Base-by-base conservation (phyloP, 1,140 invertebrate species). In the Tetramorium simillimum region DNA sequence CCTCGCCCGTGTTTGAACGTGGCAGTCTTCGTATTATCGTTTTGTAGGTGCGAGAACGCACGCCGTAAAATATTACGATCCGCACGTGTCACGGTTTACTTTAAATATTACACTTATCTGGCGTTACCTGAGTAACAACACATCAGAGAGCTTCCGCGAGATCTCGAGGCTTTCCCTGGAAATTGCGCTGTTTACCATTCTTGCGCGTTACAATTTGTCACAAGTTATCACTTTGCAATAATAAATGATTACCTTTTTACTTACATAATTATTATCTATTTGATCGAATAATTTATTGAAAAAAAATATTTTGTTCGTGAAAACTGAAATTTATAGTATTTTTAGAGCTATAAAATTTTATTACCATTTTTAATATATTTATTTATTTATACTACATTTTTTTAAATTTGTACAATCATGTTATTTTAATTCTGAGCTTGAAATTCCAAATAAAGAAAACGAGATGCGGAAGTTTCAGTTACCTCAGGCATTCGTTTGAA, bases 101-200 rank as follows among this genome's bases (percentile, higher is more conserved):
- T 70, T 43, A 53, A 56, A 67, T 58, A 46, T 46, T n/a, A 81
- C 49, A 56, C 49, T 81, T 81, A 81, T 81, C 65, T 72, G 10
- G 10, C 7, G 49, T 40, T 69, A 12, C 37, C 65, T 72, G 43
- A 37, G 37, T 9, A 51, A 80, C 33, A 43, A 69, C 63, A 69
- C 43, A 69, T 53, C 63, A 81, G n/a, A 28, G n/a, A 58, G 21
- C 28, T 33, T 43, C 49, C 62, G 21, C 6, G 49, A 70, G 21
- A 56, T 24, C 10, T 78, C 43, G 43, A 14, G 43, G 7, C 7
- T 51, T 21, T 5, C 10, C 28, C 33, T 46, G 16, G 16, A 63
- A 62, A 51, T 12, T 58, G 12, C n/a, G 12, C 3, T 12, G 3
- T 40, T 40, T 43, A 40, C 12, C n/a, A 16, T 12, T 40, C 24